A percentile compares a stretch with the other conserved stretches of the same genome.
Conservation (phyloP, 2,797 vertebrate species). For the Ptychadena robeensis region DNA sequence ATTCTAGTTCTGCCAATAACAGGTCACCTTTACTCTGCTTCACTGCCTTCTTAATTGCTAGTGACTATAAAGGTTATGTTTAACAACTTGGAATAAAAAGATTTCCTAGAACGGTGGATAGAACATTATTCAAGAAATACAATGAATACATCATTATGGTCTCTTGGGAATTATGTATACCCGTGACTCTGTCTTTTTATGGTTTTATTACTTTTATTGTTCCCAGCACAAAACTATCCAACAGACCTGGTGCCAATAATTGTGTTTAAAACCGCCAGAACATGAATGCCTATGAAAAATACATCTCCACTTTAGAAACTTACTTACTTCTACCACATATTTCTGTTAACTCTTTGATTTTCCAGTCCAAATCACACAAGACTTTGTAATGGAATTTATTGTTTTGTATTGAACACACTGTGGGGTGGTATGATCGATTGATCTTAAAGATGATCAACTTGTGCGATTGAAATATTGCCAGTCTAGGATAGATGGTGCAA, state of each 20-base stretch:
- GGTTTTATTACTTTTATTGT: not conserved
- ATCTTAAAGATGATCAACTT: too few species aligned
- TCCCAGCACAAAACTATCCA: not conserved
- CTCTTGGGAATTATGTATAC: not conserved
- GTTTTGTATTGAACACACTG: too few species aligned
- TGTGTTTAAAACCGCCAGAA: not conserved
- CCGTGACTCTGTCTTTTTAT: not conserved
- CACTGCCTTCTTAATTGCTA: not conserved
- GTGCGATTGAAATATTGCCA: too few species aligned
- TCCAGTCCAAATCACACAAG: too few species aligned
- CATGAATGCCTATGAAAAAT: not conserved
- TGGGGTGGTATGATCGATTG: too few species aligned
- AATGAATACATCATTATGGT: too few species aligned
- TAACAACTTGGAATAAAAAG: not conserved
- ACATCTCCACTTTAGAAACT: too few species aligned
- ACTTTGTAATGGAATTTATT: too few species aligned
- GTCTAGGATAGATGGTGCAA: too few species aligned
- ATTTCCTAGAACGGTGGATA: too few species aligned
- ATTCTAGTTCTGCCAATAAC: not conserved
- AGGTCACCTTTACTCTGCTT: not conserved
- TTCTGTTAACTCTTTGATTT: too few species aligned
- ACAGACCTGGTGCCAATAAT: not conserved
- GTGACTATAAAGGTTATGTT: constrained; percentile 5
- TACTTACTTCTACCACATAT: too few species aligned
- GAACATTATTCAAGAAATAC: not conserved